Conservation (phyloP, 1,140 invertebrate species). For the Neodiprion lecontei region DNA sequence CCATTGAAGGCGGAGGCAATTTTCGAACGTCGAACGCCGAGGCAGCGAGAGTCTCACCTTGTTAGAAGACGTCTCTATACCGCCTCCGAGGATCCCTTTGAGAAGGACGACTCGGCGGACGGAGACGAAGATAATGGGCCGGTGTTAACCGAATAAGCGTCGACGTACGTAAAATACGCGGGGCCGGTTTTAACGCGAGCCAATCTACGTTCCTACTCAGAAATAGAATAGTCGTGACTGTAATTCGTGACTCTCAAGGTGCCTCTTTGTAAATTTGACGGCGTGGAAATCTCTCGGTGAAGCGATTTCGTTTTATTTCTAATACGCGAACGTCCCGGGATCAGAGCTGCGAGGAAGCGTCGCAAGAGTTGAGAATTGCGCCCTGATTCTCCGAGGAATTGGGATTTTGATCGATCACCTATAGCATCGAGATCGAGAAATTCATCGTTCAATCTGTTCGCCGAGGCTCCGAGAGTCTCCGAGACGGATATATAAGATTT, state of each 20-base stretch:
- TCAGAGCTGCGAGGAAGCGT: not conserved
- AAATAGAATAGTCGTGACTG: not conserved
- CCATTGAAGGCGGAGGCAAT: slow-evolving; percentile 1
- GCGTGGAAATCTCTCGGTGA: not conserved
- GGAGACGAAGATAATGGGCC: not conserved
- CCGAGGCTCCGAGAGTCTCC: not conserved
- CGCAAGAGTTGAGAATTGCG: not conserved
- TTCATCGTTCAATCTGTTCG: slow-evolving; percentile 1
- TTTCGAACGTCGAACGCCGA: slow-evolving; percentile 4
- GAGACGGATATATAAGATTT: not conserved
- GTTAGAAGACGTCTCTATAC: not conserved
- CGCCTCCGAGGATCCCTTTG: not conserved
- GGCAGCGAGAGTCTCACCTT: slow-evolving; percentile 4
- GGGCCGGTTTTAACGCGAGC: not conserved
- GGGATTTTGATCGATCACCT: slow-evolving; percentile 3
- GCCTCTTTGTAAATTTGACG: not conserved
- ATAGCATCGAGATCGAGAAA: not conserved
- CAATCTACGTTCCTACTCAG: not conserved
- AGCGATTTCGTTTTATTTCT: not conserved
- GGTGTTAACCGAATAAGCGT: not conserved
- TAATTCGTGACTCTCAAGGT: not conserved
- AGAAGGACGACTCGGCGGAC: not conserved
- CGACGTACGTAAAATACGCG: not conserved
- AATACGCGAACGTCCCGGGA: not conserved
- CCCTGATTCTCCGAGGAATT: not conserved